These are phyloP conservation scores for Bagarius yarrelli DNA, from an alignment of 2,113 vertebrate species.

Conservation along the genomic window DNA sequence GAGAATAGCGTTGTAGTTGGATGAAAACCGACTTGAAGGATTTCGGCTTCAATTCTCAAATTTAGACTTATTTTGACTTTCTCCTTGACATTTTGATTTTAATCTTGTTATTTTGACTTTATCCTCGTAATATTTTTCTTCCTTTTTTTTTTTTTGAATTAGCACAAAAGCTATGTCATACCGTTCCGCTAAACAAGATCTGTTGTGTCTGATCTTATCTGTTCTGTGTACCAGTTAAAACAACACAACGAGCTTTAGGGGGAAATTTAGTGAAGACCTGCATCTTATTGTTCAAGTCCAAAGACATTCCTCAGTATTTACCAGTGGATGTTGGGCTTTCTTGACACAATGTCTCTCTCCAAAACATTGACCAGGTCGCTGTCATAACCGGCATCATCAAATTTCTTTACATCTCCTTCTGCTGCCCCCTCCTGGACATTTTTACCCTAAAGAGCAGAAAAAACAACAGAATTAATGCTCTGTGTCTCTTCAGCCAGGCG, in stretches of 20 bases:
- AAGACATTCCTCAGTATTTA: slow-evolving; percentile 57
- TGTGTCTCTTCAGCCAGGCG: background rate
- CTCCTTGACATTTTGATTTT: too few relatives aligned
- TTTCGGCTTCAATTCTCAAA: too few relatives aligned
- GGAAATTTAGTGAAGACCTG: background rate
- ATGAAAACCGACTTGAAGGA: too few relatives aligned
- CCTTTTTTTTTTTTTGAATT: too few relatives aligned
- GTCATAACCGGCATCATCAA: slow-evolving; percentile 88
- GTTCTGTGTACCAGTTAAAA: too few relatives aligned
- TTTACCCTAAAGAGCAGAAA: slow-evolving; percentile 71
- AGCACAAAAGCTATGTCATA: too few relatives aligned
- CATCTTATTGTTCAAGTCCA: background rate
- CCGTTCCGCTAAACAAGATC: too few relatives aligned
- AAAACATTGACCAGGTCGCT: slow-evolving; percentile 88
- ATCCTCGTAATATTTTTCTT: too few relatives aligned
- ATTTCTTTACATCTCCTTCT: slow-evolving; percentile 84
- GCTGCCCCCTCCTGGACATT: slow-evolving; percentile 70
- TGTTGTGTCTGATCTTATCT: too few relatives aligned
- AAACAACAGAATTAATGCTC: background rate
- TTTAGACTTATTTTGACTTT: too few relatives aligned
- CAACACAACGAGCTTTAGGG: background rate
- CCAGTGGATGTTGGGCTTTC: slow-evolving; percentile 95
- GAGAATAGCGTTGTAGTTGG: too few relatives aligned
- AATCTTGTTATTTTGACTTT: too few relatives aligned
- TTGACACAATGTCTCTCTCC: slow-evolving; percentile 95